Base-by-base conservation (phyloP, 2,888 invertebrate genomes). In the Troides aeacus region DNA sequence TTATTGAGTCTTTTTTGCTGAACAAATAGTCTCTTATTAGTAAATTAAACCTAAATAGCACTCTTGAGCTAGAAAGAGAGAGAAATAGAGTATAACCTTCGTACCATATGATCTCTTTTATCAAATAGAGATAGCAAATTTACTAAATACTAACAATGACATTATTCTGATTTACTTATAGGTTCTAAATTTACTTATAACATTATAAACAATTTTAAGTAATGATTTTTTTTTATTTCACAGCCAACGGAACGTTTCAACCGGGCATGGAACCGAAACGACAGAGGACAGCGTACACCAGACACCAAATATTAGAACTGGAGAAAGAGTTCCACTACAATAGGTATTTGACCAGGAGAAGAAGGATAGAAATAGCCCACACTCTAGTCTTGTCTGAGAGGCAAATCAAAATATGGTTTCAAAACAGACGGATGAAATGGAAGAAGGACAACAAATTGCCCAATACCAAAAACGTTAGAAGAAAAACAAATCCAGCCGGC, bases 251-350 rank as follows among this genome's bases (percentile, higher is more conserved):
- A 73, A 94, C 95, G 64, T 98, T 94, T 87, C 97, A 97, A 87
- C 97, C 97, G 12, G 97, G 97, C 72, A 97, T 97, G 96, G 98
- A 99, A 87, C 97, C 98, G 66, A 99, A 99, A 89, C 94, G 99
- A 74, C 98, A 99, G 87, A 94, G 99, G 79, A 99, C 99, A 77
- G 99, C 99, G 73, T 99, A 99, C 94, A 99, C 99, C 72, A 95
- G 99, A 88, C 98, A 98, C 94, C 99, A 99, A 94, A 98, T 99
- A 85, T 94, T 99, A 87, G 99, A 99, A 92, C 94, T 99, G 83
- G 99, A 99, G 88, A 99, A 99, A 88, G 99, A 99, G 93, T 99
- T 99, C 90, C 98, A 99, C 89, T 99, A 97, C 94, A 99, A 99
- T 94, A 95, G 98, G 84, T 99, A 99, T 93, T 94, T 99, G 88